Evolutionary conservation across 2,113 vertebrate species (phyloP), one percentile per base, ranked within the genome.

Genomic region (Gadus chalcogrammus): DNA sequence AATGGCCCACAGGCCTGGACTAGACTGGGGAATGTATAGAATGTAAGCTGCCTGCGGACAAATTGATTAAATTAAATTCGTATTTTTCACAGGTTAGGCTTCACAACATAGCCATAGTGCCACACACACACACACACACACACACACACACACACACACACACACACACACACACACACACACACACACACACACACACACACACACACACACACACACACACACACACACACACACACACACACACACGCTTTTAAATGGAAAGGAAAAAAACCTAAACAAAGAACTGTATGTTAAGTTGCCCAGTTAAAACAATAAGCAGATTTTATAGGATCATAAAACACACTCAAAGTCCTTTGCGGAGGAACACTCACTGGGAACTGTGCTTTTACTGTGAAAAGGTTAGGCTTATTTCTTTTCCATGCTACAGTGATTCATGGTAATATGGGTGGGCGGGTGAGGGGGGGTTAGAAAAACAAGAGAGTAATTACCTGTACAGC

Each of bases 401-500:
- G 85, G 83, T 86, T 77, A 22, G 35, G 80, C 79, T 84, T 73
- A 88, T 83, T 81, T 71, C 75, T 82, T 84, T 87, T 87, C 82
- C 79, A 85, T 72, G 82, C 88, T 79, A 87, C 82, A 81, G 71
- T 79, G 84, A 73, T 61, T 82, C 42, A 74, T 76, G 78, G 70
- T 83, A 85, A 88, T 86, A 78, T 67, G 79, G 20, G 71, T 48
- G 42, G 42, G 5, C 11, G 9, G 42, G 42, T 48, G 42, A 9
- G 42, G 5, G 42, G 42, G 81, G 79, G 80, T 74, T 72, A 64
- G 66, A 71, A 82, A 84, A 84, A 85, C 84, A 85, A 81, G 80
- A 82, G 84, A 56, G 79, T 83, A 89, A 89, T 91, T 90, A 90
- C 74, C 84, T 73, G 18, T 1, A 64, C 72, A 71, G 78, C 72